These are phyloP conservation scores for Strix uralensis DNA, from an alignment of 2,113 vertebrate species.

Conservation along the genomic window DNA sequence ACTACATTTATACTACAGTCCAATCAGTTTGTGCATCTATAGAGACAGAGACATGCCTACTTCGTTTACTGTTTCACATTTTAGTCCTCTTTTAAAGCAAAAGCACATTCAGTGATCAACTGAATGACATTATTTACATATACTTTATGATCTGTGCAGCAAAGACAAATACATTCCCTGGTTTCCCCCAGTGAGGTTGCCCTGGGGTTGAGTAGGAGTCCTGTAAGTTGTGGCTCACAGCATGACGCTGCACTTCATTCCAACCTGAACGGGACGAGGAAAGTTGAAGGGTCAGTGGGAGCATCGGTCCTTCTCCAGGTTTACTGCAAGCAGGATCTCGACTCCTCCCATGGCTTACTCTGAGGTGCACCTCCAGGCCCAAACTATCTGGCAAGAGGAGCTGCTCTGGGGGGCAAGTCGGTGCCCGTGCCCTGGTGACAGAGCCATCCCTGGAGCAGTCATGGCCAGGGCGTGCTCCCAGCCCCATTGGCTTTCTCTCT, in stretches of 20 bases:
- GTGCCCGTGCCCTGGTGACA: accelerated
- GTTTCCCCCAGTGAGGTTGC: not conserved
- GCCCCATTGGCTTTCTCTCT: not conserved
- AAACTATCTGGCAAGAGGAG: not conserved
- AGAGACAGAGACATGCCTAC: not conserved
- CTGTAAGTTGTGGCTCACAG: not conserved
- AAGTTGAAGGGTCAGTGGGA: not conserved
- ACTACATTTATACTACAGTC: not conserved
- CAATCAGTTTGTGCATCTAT: not conserved
- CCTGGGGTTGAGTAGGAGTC: not conserved
- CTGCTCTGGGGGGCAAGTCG: not conserved
- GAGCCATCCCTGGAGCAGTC: not conserved
- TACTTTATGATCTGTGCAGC: not conserved
- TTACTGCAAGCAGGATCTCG: not conserved
- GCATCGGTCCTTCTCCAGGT: not conserved
- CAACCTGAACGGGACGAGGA: not conserved
- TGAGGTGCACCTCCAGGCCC: not conserved
- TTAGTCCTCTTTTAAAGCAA: not conserved
- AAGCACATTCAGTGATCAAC: not conserved
- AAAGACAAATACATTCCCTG: not conserved
- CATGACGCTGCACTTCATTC: not conserved
- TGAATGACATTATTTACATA: not conserved
- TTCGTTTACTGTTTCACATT: not conserved
- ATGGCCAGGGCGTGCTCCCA: accelerated
- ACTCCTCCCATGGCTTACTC: not conserved